Base-by-base conservation (phyloP, 2,113 vertebrate species). In the Leptobrachium ailaonicum region DNA sequence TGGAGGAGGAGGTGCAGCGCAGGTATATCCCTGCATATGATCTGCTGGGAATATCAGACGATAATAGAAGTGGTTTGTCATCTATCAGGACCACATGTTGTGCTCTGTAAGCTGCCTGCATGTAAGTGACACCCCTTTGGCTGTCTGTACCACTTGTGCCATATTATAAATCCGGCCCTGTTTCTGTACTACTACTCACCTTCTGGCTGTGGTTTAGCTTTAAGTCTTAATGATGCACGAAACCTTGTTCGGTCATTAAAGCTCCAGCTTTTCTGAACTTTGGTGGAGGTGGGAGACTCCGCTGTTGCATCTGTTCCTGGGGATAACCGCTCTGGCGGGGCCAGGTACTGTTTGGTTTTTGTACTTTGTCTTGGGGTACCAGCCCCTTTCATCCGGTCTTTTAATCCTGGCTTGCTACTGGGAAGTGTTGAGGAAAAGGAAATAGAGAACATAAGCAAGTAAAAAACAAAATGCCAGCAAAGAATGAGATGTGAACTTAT, bases 231-330 rank as follows among this genome's bases (percentile, higher is more conserved):
- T 1, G 98, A 99, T 0, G 97, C 95, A 2, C 97, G 95, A 86
- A 99, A 97, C 0, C 97, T 94, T 0, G 97, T 98, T 71, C 98
- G 93, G 87, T 99, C 98, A 0, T 98, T 99, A 86, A 99, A 99
- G 86, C 98, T 99, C 97, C 98, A 99, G 86, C 98, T 99, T 84
- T 99, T 99, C 89, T 98, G 97, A 82, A 99, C 97, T 85, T 98
- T 98, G 77, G 91, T 94, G 1, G 97, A 96, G 85, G 96, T 98
- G 79, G 88, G 83, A 3, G 96, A 96, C 89, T 98, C 97, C 0
- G 92, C 91, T 78, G 88, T 91, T 12, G 54, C 10, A 7, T 80
- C 78, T 60, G 53, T 41, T 82, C 96, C 95, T 2, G 96, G 95
- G 7, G 87, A 91, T 13, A 93, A 91, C 13, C 91, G 90, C 2